These are phyloP conservation scores for Dallia pectoralis DNA, from an alignment of 2,797 vertebrate genomes.

Conservation along the genomic window DNA sequence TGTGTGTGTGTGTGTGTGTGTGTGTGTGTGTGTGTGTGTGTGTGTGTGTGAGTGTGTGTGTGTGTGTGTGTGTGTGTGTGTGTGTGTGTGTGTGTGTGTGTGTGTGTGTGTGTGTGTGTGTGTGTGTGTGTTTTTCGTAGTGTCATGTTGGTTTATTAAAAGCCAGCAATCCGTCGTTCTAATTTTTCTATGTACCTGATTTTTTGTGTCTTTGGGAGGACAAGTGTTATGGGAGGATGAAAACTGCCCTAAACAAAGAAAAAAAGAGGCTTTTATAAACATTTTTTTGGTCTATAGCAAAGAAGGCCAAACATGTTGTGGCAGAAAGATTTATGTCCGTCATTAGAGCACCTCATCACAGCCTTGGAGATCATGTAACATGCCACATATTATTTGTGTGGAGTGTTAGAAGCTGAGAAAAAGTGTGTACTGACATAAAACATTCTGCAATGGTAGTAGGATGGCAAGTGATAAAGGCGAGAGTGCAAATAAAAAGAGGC, in stretches of 20 bases:
- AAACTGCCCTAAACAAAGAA: conserved; percentile 9
- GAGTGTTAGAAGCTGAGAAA: background rate
- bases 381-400: conserved; percentile 49
- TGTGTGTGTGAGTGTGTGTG: conserved; percentile 2
- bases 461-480: background rate
- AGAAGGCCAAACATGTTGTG: conserved; percentile 11
- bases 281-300: conserved; percentile 9
- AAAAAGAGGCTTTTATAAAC: conserved; percentile 10
- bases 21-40: conserved; percentile 1
- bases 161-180: conserved; percentile 21
- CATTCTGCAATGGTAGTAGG: background rate
- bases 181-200: conserved; percentile 54
- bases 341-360: conserved; percentile 53
- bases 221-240: background rate
- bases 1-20: background rate
- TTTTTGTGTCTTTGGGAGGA: conserved; percentile 38
- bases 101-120: conserved; percentile 6
- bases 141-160: conserved; percentile 45
- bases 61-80: background rate
- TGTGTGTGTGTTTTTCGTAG: conserved; percentile 4
- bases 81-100: conserved; percentile 7
- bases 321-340: conserved; percentile 35
- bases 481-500: conserved; percentile 1
- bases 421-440: conserved; percentile 13
- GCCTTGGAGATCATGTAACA: conserved; percentile 55